Base-by-base conservation (phyloP, 2,113 vertebrate genomes). In the Petrocephalus zakoni region DNA sequence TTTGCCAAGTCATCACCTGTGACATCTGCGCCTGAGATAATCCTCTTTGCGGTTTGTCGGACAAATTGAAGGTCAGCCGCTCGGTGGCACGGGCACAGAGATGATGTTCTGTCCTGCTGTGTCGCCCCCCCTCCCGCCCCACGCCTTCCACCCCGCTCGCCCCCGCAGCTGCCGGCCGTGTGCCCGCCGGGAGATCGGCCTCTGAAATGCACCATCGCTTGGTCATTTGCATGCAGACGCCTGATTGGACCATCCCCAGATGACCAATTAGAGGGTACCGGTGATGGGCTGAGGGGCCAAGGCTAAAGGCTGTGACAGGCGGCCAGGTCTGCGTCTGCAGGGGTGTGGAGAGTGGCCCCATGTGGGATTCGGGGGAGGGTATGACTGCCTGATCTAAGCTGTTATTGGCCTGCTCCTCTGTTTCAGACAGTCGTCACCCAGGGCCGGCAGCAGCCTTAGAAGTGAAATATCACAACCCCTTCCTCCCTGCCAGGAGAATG, bases 231-330 rank as follows among this genome's bases (percentile, higher is more conserved):
- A 98, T 99, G 98, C 95, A 98, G 97, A 97, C 97, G 97, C 97
- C 97, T 97, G 97, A 98, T 98, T 97, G 96, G 96, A 96, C 97
- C 98, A 97, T 98, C 98, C 98, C 98, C 97, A 99, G 97, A 99
- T 98, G 98, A 97, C 98, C 98, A 99, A 99, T 99, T 99, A 99
- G 99, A 99, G 98, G 97, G 96, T 97, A 98, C 97, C 98, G 99
- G 97, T 97, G 97, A 97, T 97, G 98, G 96, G 94, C 94, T 93
- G 88, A 95, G 96, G 97, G 97, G 96, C 96, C 92, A 91, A 90
- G 94, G 96, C 97, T 96, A 92, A 94, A 97, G 97, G 97, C 97
- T 93, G 95, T 95, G 95, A 97, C 98, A 99, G 97, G 97, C 98
- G 97, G 97, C 93, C 49, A 84, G 94, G 93, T 94, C 95, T 93